Evolutionary conservation across 1,140 invertebrate genomes (phyloP).

Genomic region (Nephotettix cincticeps): DNA sequence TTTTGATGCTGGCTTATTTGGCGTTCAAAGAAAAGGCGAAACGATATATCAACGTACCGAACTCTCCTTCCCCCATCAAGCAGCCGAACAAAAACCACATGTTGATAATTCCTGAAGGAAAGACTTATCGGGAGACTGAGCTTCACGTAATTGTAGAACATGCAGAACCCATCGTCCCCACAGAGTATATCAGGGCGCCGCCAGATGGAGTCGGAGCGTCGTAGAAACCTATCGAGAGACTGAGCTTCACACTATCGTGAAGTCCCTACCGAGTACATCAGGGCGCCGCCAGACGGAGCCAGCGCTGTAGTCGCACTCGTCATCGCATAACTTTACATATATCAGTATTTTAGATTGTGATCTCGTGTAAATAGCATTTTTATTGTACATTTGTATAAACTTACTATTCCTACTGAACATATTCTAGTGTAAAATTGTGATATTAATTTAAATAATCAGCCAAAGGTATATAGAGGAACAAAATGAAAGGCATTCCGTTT

Average conservation of each 20-base stretch:
- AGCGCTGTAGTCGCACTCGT: too few relatives aligned
- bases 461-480: too few relatives aligned
- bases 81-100: constrained; percentile 31
- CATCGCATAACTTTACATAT: too few relatives aligned
- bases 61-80: constrained; percentile 30
- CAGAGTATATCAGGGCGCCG: constrained; percentile 19
- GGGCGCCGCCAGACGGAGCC: too few relatives aligned
- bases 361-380: too few relatives aligned
- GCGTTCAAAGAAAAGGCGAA: constrained; percentile 41
- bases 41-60: constrained; percentile 51
- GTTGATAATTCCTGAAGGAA: constrained; percentile 73
- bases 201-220: constrained; percentile 52
- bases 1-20: constrained; percentile 44
- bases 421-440: too few relatives aligned
- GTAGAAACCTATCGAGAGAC: constrained; percentile 78
- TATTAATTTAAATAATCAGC: too few relatives aligned
- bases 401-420: too few relatives aligned
- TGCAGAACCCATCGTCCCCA: constrained; percentile 61
- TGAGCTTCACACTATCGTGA: constrained; percentile 79
- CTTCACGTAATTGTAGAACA: constrained; percentile 80
- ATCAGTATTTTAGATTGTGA: too few relatives aligned
- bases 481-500: too few relatives aligned
- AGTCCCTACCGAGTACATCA: constrained; percentile 42
- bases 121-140: constrained; percentile 79
- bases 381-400: too few relatives aligned